These are phyloP conservation scores for Rousettus madagascariensis DNA, from an alignment of 2,797 vertebrate genomes.

Conservation along the genomic window DNA sequence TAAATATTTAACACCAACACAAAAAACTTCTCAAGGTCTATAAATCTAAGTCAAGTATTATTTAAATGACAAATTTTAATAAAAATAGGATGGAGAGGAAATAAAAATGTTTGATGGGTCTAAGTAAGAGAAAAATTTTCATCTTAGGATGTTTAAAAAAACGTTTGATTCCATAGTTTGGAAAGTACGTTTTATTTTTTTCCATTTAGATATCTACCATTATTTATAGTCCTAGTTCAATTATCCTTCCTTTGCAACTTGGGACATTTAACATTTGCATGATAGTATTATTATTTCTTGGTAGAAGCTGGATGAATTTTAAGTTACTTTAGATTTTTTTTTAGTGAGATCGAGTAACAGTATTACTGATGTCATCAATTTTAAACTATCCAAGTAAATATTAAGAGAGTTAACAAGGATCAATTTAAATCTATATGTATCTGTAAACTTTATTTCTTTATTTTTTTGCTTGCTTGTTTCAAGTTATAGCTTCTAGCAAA, in stretches of 20 bases:
- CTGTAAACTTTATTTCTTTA: background rate
- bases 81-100: background rate
- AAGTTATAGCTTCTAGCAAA: background rate
- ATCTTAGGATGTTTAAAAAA: background rate
- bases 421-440: background rate
- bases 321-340: background rate
- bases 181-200: background rate
- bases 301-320: background rate
- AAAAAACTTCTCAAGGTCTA: background rate
- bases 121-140: background rate
- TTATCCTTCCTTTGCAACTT: background rate
- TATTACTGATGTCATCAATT: background rate
- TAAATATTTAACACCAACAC: conserved; percentile 35
- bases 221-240: conserved; percentile 1
- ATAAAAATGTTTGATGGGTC: background rate
- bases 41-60: background rate
- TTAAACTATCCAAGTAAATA: background rate
- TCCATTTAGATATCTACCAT: background rate
- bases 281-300: background rate
- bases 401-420: background rate
- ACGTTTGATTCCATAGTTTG: background rate
- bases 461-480: background rate
- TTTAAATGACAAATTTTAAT: background rate
- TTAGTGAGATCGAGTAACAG: background rate
- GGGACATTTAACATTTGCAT: background rate